These are phyloP conservation scores for Papilio polyxenes DNA, from an alignment of 1,140 invertebrate species.

Conservation along the genomic window DNA sequence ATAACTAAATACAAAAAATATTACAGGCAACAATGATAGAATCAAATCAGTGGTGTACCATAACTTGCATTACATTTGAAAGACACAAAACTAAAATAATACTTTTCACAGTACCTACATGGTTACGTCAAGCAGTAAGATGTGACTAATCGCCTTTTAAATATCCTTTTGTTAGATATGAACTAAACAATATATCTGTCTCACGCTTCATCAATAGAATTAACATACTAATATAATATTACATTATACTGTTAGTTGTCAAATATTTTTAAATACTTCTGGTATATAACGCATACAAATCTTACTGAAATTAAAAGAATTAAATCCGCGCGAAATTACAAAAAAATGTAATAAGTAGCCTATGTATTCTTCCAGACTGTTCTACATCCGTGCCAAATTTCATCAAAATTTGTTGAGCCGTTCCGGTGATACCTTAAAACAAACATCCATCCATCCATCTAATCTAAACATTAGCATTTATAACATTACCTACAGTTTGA, in stretches of 20 bases:
- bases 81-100: not conserved
- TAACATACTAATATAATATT: not conserved
- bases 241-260: not conserved
- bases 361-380: too few relatives aligned
- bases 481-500: too few relatives aligned
- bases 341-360: too few relatives aligned
- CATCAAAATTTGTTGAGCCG: too few relatives aligned
- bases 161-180: not conserved
- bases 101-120: not conserved
- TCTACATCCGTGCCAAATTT: too few relatives aligned
- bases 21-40: too few relatives aligned
- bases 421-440: too few relatives aligned
- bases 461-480: too few relatives aligned
- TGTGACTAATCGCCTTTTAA: conserved; percentile 1
- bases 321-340: too few relatives aligned
- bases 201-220: not conserved
- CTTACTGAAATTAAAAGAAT: not conserved
- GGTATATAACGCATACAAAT: too few relatives aligned
- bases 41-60: not conserved
- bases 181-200: not conserved
- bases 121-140: not conserved
- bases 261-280: not conserved
- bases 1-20: too few relatives aligned
- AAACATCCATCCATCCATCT: too few relatives aligned
- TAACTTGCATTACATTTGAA: not conserved